These are phyloP conservation scores for Drosophila infuscata DNA, from an alignment of 2,888 invertebrate species.

Conservation along the genomic window DNA sequence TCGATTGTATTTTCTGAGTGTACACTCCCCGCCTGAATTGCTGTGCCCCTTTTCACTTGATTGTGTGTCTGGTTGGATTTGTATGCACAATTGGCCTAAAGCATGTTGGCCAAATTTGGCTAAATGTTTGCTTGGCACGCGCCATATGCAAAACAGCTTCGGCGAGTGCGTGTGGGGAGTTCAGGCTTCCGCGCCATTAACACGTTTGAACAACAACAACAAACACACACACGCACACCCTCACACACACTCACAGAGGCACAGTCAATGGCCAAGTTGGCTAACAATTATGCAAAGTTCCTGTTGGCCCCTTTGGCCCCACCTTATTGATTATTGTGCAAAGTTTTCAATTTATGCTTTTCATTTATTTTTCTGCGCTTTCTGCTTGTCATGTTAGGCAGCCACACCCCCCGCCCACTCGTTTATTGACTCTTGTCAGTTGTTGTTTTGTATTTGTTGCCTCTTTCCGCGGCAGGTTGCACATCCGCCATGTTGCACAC, in stretches of 20 bases:
- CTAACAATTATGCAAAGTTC: constrained; percentile 77
- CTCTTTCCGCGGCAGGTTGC: constrained; percentile 60
- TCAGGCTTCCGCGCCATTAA: constrained; percentile 80
- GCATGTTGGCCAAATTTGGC: constrained; percentile 70
- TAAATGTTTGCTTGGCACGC: constrained; percentile 77
- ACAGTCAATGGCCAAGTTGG: constrained; percentile 47
- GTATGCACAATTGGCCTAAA: constrained; percentile 62
- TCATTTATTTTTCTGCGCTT: constrained; percentile 48
- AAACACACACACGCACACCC: not conserved
- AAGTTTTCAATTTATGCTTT: constrained; percentile 66
- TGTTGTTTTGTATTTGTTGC: constrained; percentile 35
- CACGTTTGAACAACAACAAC: constrained; percentile 59
- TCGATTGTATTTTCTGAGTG: not conserved
- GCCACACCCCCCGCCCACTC: constrained; percentile 19
- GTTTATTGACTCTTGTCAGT: constrained; percentile 66
- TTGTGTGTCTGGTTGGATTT: constrained; percentile 26
- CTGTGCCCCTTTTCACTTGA: constrained; percentile 30
- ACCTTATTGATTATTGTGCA: constrained; percentile 48
- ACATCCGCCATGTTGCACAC: constrained; percentile 70
- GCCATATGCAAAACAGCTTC: constrained; percentile 74
- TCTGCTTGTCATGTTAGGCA: constrained; percentile 57
- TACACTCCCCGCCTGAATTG: constrained; percentile 4
- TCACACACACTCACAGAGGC: constrained; percentile 19
- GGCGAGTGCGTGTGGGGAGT: constrained; percentile 48
- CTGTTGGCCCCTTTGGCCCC: constrained; percentile 39